Percentiles rank a stretch among this genome's conserved stretches.
Conservation (phyloP, 2,888 invertebrate species). For the Halictus quadricinctus region DNA sequence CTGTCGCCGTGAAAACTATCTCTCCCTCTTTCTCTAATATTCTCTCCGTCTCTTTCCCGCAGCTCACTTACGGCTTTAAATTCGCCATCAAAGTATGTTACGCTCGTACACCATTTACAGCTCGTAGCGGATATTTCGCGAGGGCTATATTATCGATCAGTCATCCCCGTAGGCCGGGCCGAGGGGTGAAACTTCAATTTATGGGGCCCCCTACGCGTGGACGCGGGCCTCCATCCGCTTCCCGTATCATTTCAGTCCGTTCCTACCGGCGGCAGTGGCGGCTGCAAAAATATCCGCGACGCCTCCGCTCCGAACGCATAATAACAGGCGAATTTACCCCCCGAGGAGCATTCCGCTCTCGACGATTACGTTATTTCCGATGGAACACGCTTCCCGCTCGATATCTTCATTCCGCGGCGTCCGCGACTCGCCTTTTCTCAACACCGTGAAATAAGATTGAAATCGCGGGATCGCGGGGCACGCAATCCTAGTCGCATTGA, state of each 20-base stretch:
- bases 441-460: conserved; percentile 6
- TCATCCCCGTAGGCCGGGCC: conserved; percentile 42
- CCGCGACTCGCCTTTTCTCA: neutral
- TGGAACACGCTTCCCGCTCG: neutral
- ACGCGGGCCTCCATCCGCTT: conserved; percentile 21
- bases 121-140: conserved; percentile 52
- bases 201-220: neutral
- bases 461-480: neutral
- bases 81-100: conserved; percentile 62
- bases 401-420: conserved; percentile 10
- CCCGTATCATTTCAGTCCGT: conserved; percentile 36
- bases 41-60: neutral
- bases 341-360: neutral
- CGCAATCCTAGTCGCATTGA: conserved; percentile 3
- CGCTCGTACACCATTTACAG: conserved; percentile 59
- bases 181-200: conserved; percentile 49
- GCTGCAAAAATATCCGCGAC: conserved; percentile 20
- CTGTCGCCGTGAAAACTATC: conserved; percentile 27
- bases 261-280: neutral
- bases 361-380: conserved; percentile 14
- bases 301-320: conserved; percentile 12
- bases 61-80: conserved; percentile 44
- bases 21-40: conserved; percentile 11
- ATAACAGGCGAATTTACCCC: conserved; percentile 10
- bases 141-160: conserved; percentile 63